Evolutionary conservation across 2,888 invertebrate species (phyloP).

Genomic region (Trichopoda pennipes): DNA sequence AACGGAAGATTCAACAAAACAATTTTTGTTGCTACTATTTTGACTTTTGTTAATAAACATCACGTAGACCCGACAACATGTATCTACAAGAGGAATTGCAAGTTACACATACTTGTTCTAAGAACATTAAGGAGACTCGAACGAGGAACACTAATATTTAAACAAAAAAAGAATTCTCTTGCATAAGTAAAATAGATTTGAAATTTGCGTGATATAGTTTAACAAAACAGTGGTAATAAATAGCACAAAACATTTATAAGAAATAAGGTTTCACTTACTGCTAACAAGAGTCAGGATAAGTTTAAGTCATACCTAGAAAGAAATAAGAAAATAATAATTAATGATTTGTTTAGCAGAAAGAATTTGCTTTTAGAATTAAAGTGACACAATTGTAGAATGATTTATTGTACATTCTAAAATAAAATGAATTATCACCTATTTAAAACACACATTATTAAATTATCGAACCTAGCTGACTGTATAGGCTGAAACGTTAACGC

Average conservation of each 20-base stretch:
- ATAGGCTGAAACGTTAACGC: background rate
- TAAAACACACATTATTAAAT: background rate
- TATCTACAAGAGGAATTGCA: constrained; percentile 19
- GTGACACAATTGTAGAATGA: too few species aligned
- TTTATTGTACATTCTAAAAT: too few species aligned
- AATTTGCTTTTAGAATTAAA: background rate
- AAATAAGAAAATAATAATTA: background rate
- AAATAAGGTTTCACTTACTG: constrained; percentile 18
- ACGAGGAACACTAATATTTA: constrained; percentile 2
- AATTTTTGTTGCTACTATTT: constrained; percentile 33
- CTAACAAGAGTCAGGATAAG: background rate
- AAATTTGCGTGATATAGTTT: constrained; percentile 59
- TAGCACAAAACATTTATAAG: background rate
- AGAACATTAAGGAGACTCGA: constrained; percentile 30
- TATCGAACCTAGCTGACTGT: background rate
- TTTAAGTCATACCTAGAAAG: background rate
- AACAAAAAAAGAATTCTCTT: constrained; percentile 43
- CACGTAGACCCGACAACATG: constrained; percentile 58
- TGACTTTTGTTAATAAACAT: constrained; percentile 61
- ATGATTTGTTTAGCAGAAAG: background rate
- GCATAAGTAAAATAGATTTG: constrained; percentile 58
- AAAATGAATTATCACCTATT: too few species aligned
- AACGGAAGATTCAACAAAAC: constrained; percentile 23
- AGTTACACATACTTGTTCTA: background rate
- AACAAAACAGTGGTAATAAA: too few species aligned